Evolutionary conservation across 2,113 vertebrate species (phyloP).

Genomic region (Passer montanus): DNA sequence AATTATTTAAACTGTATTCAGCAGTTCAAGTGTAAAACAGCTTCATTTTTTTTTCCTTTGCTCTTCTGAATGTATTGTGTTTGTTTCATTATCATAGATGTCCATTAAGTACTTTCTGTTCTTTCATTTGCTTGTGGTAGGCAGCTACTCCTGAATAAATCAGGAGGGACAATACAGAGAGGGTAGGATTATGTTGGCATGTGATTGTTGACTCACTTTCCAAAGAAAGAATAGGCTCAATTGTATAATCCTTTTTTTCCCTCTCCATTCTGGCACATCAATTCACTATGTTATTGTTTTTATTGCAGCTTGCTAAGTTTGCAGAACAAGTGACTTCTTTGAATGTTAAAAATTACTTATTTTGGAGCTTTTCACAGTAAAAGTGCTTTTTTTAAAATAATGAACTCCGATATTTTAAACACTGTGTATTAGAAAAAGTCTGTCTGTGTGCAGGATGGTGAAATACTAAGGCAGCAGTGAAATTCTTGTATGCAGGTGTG

Average conservation of each 20-base stretch:
- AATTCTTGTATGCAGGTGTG: neutral
- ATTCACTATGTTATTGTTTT: conserved; percentile 18
- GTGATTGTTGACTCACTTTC: conserved; percentile 47
- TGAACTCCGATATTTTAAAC: neutral
- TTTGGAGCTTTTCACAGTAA: neutral
- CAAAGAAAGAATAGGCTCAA: conserved; percentile 38
- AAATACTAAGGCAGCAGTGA: neutral
- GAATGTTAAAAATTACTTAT: neutral
- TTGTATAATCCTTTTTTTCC: conserved; percentile 8
- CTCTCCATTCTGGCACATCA: conserved; percentile 8
- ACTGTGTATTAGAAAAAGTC: neutral
- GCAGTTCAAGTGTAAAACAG: neutral
- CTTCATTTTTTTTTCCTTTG: neutral
- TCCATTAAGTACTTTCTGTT: conserved; percentile 40
- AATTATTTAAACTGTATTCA: neutral
- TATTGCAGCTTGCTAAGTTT: conserved; percentile 27
- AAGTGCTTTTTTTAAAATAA: neutral
- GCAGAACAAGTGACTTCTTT: conserved; percentile 23
- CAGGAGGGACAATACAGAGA: conserved; percentile 34
- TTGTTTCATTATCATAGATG: conserved; percentile 35
- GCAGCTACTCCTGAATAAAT: conserved; percentile 52
- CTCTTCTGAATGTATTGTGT: neutral
- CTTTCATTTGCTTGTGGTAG: conserved; percentile 23
- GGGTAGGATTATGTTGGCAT: conserved; percentile 33
- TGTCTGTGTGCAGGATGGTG: neutral